These are phyloP conservation scores for Lysandra bellargus DNA, from an alignment of 2,888 invertebrate genomes.

Conservation along the genomic window DNA sequence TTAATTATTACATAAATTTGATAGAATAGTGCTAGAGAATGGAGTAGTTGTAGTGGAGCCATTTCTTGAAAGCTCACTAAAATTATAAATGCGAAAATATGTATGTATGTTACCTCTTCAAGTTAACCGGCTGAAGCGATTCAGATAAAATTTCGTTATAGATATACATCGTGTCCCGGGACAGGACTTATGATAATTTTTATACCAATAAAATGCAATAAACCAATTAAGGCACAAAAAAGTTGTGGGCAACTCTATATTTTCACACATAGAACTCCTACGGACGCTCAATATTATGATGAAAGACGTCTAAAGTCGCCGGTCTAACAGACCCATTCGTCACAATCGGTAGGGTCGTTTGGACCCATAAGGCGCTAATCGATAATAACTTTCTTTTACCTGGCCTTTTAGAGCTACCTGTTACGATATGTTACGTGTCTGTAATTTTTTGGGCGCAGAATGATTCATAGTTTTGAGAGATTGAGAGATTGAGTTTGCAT, in stretches of 20 bases:
- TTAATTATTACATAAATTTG: not conserved
- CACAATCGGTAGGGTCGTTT: slow-evolving; percentile 3
- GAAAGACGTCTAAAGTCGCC: not conserved
- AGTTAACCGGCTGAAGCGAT: no score
- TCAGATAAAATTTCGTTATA: no score
- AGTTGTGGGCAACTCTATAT: no score
- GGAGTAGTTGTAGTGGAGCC: no score
- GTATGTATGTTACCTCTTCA: no score
- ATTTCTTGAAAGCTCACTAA: no score
- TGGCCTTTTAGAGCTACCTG: slow-evolving; percentile 4
- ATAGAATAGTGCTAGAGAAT: no score
- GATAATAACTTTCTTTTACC: slow-evolving; percentile 25
- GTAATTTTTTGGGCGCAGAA: not conserved
- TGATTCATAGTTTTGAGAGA: not conserved
- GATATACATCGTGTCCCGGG: no score
- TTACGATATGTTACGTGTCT: not conserved
- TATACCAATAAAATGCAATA: no score
- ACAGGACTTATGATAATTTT: no score
- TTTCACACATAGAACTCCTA: not conserved
- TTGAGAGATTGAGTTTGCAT: not conserved
- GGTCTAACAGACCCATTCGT: slow-evolving; percentile 24
- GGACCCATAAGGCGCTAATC: slow-evolving; percentile 24
- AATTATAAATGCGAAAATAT: no score
- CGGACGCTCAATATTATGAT: not conserved
- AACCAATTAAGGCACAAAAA: no score